phyloP scores from a whole-genome alignment of 1,140 invertebrate genomes.

The Popillia japonica region DNA sequence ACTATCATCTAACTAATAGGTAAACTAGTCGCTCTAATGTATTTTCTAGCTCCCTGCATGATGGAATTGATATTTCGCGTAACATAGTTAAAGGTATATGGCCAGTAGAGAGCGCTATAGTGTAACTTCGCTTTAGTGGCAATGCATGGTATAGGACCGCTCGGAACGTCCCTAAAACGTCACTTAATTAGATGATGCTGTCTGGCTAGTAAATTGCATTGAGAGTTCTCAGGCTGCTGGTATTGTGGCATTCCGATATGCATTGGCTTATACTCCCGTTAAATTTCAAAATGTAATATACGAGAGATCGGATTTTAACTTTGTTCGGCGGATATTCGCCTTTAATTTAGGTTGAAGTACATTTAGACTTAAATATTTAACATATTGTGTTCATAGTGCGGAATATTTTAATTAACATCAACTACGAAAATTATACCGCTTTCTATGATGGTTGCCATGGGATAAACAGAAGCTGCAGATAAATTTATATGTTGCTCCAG shows the following conservation, averaged over 20 bases:
- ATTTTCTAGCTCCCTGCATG: background rate
- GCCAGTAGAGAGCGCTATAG: background rate
- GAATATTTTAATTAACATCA: no score
- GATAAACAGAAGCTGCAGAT: no score
- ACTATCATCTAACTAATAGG: background rate
- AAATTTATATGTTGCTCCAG: no score
- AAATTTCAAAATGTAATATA: background rate
- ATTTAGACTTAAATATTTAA: no score
- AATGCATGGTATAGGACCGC: background rate
- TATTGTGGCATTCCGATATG: background rate
- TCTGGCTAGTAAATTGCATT: background rate
- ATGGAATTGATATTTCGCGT: background rate
- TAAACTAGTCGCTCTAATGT: background rate
- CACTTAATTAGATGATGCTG: conserved; percentile 1
- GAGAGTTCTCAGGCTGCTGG: background rate
- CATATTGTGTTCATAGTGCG: no score
- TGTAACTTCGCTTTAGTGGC: background rate
- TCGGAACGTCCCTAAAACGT: background rate
- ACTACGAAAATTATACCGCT: no score
- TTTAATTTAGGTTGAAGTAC: background rate
- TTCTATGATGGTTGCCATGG: no score
- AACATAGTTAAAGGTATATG: background rate
- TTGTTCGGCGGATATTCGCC: background rate
- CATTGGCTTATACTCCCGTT: background rate
- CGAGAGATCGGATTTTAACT: background rate